A percentile compares a stretch with the other conserved stretches of the same genome.
These are phyloP conservation scores for Sinocyclocheilus maitianheensis DNA, from an alignment of 2,113 vertebrate genomes.

Conservation along the genomic window DNA sequence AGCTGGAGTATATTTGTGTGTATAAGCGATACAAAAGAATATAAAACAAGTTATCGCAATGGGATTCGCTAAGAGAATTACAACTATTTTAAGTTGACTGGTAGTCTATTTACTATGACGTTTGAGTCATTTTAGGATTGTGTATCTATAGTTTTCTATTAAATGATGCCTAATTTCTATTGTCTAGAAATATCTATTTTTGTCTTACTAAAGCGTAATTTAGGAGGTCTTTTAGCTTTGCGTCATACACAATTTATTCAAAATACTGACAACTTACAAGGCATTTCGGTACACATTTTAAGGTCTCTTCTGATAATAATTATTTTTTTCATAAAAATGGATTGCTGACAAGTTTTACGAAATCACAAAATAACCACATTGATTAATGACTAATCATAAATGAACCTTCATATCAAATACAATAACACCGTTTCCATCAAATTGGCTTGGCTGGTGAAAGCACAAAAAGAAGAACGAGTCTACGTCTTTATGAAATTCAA, in stretches of 20 bases:
- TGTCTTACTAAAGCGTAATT: background rate
- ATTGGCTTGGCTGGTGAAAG: slow-evolving; percentile 59
- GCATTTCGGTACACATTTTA: slow-evolving; percentile 73
- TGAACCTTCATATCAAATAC: slow-evolving; percentile 75
- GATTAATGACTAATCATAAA: slow-evolving; percentile 67
- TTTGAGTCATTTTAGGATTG: background rate
- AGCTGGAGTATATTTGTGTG: slow-evolving; percentile 73
- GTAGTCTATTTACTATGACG: background rate
- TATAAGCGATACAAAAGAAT: slow-evolving; percentile 42
- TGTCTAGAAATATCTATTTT: background rate
- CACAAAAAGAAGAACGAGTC: slow-evolving; percentile 63
- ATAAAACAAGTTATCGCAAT: slow-evolving; percentile 16
- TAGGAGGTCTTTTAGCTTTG: slow-evolving; percentile 59
- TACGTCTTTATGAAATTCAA: slow-evolving; percentile 66
- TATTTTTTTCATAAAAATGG: slow-evolving; percentile 61
- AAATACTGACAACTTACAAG: slow-evolving; percentile 76
- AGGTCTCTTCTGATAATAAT: slow-evolving; percentile 66
- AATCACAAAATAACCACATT: slow-evolving; percentile 73
- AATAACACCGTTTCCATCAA: slow-evolving; percentile 63
- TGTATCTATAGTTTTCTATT: background rate
- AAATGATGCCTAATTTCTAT: background rate
- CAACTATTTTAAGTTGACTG: background rate
- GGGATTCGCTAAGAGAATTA: background rate
- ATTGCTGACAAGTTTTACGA: slow-evolving; percentile 64
- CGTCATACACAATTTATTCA: slow-evolving; percentile 73